Evolutionary conservation across 2,797 vertebrate species (phyloP), one percentile per base, ranked within the genome.

Genomic region (Molossus alvarezi): DNA sequence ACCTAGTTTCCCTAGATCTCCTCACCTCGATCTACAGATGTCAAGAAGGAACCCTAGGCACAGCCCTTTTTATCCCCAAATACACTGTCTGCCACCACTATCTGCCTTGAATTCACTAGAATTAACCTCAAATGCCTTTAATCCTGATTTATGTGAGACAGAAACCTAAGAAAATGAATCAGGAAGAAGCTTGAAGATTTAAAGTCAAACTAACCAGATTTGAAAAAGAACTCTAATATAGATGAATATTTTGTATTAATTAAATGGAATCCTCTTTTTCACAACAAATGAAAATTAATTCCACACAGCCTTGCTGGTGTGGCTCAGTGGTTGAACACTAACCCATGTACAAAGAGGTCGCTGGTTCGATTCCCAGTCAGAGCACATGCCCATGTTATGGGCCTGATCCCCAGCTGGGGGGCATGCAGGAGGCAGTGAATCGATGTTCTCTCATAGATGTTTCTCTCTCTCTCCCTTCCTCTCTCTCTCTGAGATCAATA

Each of bases 131-230:
- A n/a, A 62, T 67, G 9, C 13, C 29, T 77, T 92, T 92, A 29
- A 17, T 83, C 12, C 9, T 29, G 57, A 69, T 64, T 79, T 79
- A 88, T 69, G 18, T 62, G 48, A 77, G 20, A 77, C 0, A 84
- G 65, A 77, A 81, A 76, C 7, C 33, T 6, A 51, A 81, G 33
- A 88, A 81, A 58, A 37, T 45, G 15, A 88, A 84, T 1, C 27
- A 57, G 55, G 45, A 87, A 91, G 27, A 88, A 85, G n/a, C 1
- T 80, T 85, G 14, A 20, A 69, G 14, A 65, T 51, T 96, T 93
- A 41, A 91, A 88, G 55, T 88, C 13, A 94, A 94, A 88, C 23
- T 71, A n/a, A 62, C 11, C 18, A 88, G 37, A 89, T 37, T 41
- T 81, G n/a, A 57, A 64, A 65, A 76, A 53, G 27, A 87, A 90